Evolutionary conservation across 1,140 invertebrate genomes (phyloP), one percentile per base, ranked within the genome.

Genomic region (Rhysida immarginata): DNA sequence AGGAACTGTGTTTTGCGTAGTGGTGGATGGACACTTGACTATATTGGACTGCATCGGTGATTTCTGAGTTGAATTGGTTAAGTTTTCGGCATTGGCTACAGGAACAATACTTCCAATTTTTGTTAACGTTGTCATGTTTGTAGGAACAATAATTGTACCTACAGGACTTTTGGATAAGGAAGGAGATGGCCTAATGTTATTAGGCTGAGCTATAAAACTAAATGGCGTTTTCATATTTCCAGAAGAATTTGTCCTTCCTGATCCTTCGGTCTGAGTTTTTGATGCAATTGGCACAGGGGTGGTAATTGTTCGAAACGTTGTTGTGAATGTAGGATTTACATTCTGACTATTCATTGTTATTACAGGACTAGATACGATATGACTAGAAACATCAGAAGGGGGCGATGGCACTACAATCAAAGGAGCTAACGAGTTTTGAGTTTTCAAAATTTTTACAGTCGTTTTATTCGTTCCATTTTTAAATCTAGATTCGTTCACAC

Each of bases 251-350:
- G n/a, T n/a, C n/a, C 11, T 41, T 41, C 35, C n/a, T 41, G 35
- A 13, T 41, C 35, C 35, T 41, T 41, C 35, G 35, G n/a, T n/a
- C n/a, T n/a, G n/a, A n/a, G n/a, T n/a, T 27, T 27, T 51, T 2
- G 49, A 51, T 16, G 49, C 49, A 26, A 51, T 51, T 27, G 49
- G 49, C 21, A 48, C 14, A 11, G 45, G 45, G 8, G 49, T 51
- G 11, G 49, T 51, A 27, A 51, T 51, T 3, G 24, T 26, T 24
- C 49, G 49, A 51, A 51, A 51, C 8, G 49, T 51, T 5, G 49
- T 51, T 11, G 49, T 51, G 26, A 51, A 51, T 16, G 49, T 51
- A 8, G 49, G 49, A 5, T 51, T 51, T n/a, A 51, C 49, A 13
- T 25, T 27, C 49, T 51, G 49, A 21, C 13, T 27, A 51, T 20